Evolutionary conservation across 2,888 invertebrate species (phyloP).

Genomic region (Pachliopta kotzebuea): DNA sequence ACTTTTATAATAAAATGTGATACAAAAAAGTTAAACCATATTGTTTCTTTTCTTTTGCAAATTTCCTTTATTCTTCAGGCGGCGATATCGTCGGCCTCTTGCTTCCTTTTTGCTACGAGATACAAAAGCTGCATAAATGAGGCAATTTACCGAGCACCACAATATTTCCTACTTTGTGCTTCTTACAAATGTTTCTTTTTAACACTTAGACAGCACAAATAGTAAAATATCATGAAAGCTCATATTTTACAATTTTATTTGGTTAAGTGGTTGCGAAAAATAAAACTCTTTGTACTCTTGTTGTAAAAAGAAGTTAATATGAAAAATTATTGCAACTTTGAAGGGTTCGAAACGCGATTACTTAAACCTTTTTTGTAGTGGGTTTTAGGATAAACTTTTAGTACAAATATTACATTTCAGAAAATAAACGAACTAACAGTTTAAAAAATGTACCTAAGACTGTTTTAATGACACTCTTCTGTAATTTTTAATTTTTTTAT

Average conservation of each 20-base stretch:
- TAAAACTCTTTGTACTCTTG: too few relatives aligned
- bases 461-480: not conserved
- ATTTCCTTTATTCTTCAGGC: constrained; percentile 16
- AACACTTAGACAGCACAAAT: constrained; percentile 1
- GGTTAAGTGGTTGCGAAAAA: not conserved
- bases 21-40: constrained; percentile 18
- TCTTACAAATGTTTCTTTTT: constrained; percentile 5
- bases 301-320: too few relatives aligned
- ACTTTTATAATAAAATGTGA: constrained; percentile 11
- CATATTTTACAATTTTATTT: not conserved
- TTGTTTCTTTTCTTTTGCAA: constrained; percentile 24
- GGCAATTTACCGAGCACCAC: constrained; percentile 22
- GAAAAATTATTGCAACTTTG: too few relatives aligned
- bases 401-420: too few relatives aligned
- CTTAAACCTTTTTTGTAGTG: too few relatives aligned
- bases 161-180: constrained; percentile 17
- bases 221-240: not conserved
- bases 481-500: not conserved
- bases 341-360: too few relatives aligned
- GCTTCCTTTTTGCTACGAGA: constrained; percentile 13
- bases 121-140: constrained; percentile 23
- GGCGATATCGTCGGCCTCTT: constrained; percentile 19
- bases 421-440: not conserved
- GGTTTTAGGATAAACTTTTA: too few relatives aligned
- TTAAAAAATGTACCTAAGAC: not conserved